Percentiles rank a stretch among this genome's conserved stretches.
Conservation (phyloP, 2,113 vertebrate genomes). For the Ptilorrhoa leucosticta region DNA sequence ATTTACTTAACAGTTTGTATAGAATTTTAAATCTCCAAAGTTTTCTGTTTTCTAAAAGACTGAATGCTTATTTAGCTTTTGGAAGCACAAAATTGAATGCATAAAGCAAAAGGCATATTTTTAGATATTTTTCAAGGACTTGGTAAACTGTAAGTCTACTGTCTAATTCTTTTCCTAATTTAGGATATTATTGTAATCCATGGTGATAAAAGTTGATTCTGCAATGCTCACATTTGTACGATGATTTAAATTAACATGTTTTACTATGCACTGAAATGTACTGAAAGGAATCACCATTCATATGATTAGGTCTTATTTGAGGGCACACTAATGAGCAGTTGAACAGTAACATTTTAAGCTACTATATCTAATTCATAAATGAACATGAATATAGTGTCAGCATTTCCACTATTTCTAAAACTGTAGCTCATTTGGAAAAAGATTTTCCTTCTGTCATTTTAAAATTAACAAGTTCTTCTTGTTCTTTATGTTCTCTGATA, state of each 20-base stretch:
- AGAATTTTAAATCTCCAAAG: slow-evolving; percentile 27
- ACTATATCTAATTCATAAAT: neutral
- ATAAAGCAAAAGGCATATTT: slow-evolving; percentile 39
- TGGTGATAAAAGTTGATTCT: neutral
- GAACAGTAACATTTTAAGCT: neutral
- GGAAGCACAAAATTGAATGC: slow-evolving; percentile 22
- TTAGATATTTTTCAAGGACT: neutral
- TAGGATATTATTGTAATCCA: neutral
- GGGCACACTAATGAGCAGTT: neutral
- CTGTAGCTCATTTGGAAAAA: neutral
- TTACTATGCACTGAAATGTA: neutral
- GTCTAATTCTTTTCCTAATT: neutral
- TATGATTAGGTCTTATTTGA: neutral
- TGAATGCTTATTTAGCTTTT: slow-evolving; percentile 32
- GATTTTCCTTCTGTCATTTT: neutral
- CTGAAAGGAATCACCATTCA: neutral
- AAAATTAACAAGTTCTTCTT: neutral
- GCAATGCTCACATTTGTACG: neutral
- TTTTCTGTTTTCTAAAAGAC: slow-evolving; percentile 21
- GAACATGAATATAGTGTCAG: neutral
- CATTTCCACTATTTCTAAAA: neutral
- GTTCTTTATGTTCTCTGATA: neutral
- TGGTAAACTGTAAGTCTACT: neutral
- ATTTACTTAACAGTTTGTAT: neutral
- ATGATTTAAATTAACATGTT: neutral